A percentile compares a stretch with the other conserved stretches of the same genome.
These are phyloP conservation scores for Leptopilina myrica DNA, from an alignment of 2,888 invertebrate genomes.

Conservation along the genomic window DNA sequence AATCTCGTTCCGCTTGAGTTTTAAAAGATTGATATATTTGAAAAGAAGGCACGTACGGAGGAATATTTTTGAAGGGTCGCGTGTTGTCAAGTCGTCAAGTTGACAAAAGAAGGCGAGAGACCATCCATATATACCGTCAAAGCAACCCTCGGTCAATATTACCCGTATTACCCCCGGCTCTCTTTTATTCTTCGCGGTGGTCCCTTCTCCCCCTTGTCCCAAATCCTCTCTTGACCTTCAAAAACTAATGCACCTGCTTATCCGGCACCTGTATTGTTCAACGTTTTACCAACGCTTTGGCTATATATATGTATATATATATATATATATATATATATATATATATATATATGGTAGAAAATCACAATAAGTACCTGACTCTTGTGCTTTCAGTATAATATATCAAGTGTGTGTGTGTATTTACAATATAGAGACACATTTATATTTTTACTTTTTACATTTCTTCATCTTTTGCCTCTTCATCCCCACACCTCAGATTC, in stretches of 20 bases:
- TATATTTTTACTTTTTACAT: not conserved
- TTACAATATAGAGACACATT: not conserved
- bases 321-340: too few relatives aligned
- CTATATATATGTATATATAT: too few relatives aligned
- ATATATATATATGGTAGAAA: not conserved
- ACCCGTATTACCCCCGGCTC: conserved; percentile 23
- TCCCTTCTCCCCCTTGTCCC: conserved; percentile 1
- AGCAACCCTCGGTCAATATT: conserved; percentile 35
- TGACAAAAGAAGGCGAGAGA: conserved; percentile 24
- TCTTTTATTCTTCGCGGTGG: conserved; percentile 35
- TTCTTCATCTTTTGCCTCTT: not conserved
- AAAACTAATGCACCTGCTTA: conserved; percentile 44
- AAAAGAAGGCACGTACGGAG: conserved; percentile 32
- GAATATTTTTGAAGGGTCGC: conserved; percentile 40
- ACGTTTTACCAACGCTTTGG: not conserved
- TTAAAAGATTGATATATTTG: conserved; percentile 39
- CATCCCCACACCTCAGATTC: not conserved
- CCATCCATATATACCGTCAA: conserved; percentile 11
- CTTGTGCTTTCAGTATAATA: not conserved
- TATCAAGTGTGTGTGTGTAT: not conserved
- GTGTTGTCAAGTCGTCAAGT: conserved; percentile 40
- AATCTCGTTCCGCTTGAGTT: conserved; percentile 33
- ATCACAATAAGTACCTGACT: not conserved
- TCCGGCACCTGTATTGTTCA: conserved; percentile 41
- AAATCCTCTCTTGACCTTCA: conserved; percentile 44